Base-by-base conservation (phyloP, 35 echinoderm and acorn worm species). In the Ophioderma brevispina region DNA sequence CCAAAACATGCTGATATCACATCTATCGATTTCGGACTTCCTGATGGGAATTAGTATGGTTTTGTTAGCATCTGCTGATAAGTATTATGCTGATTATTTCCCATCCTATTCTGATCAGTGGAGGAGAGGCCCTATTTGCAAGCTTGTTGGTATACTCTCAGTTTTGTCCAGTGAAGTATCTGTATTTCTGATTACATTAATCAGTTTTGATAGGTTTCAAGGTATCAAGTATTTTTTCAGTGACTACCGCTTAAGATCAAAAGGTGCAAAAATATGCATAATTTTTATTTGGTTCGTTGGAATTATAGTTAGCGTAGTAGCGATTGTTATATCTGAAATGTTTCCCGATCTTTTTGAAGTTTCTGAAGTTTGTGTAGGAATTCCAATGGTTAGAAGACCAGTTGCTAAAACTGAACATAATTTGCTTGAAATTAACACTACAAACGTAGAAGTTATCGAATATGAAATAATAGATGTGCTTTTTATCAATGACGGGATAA, bases 1-100 rank as follows among this genome's bases (percentile, higher is more conserved):
- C 21, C 49, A 78, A 32, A 39, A 32, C 15, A 35, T 89, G 14
- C 59, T 94, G 13, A 89, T 94, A 31, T 78, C 76, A 34, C 89
- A 94, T 40, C 41, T 94, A 31, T 78, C 92, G 10, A 8, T 94
- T 78, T 82, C 92, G 11, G 92, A 94, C 40, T 76, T 89, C 41
- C 18, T 94, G 52, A 94, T 94, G 92, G 92, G 92, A 18, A n/a
- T 94, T 23, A 89, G 89, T 50, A 64, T 94, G 80, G 31, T 94
- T 25, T 89, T 81, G 0, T 78, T 89, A 18, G 86, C 81, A 59
- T 38, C 79, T 10, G 79, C 79, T 40, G 92, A 94, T 35, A 31
- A 85, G 13, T 84, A 82, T 37, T 94, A 80, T 37, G 32, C 80
- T 21, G 92, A 80, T 5, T 81, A 78, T 19, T 94, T 89, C 80